These are phyloP conservation scores for Apotomis betuletana DNA, from an alignment of 2,888 invertebrate genomes.

Conservation along the genomic window DNA sequence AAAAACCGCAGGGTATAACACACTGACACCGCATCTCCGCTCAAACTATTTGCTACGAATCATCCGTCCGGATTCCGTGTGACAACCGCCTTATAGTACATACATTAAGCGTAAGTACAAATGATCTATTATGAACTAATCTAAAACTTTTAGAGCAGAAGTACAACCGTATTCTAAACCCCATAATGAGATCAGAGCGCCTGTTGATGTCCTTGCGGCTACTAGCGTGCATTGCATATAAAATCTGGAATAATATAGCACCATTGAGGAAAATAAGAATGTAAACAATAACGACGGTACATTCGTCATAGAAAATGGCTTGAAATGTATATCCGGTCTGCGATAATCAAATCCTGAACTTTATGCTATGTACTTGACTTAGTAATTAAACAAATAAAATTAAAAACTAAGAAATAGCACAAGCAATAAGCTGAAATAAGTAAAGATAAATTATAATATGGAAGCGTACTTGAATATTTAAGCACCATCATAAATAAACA, in stretches of 20 bases:
- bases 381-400: not conserved
- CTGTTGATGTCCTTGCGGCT: constrained; percentile 12
- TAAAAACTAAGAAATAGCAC: not conserved
- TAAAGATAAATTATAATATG: constrained; percentile 1
- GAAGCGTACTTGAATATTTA: constrained; percentile 5
- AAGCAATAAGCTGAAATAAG: not conserved
- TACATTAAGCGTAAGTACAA: no score
- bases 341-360: not conserved
- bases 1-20: no score
- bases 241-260: constrained; percentile 4
- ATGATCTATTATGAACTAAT: no score
- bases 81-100: no score
- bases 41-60: no score
- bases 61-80: no score
- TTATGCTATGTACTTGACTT: not conserved
- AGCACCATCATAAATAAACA: constrained; percentile 23
- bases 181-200: not conserved
- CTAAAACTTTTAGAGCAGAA: no score
- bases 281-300: not conserved
- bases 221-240: not conserved
- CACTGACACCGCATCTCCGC: no score
- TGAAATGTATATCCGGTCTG: not conserved
- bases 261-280: constrained; percentile 13
- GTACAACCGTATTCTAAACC: not conserved
- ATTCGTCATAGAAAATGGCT: not conserved